Base-by-base conservation (phyloP, 2,797 vertebrate species). In the Amazona finschi region DNA sequence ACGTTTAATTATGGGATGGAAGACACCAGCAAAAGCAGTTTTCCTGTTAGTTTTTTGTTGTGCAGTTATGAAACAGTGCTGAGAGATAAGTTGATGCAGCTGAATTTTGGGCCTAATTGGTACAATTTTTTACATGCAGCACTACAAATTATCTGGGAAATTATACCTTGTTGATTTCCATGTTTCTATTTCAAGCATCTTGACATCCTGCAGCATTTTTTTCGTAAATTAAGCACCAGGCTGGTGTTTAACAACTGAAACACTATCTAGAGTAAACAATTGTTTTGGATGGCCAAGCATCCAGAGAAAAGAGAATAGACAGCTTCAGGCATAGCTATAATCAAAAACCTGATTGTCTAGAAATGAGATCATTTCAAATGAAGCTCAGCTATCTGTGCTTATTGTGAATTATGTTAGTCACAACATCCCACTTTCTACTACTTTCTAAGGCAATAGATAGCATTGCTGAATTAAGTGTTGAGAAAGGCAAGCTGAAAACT, bases 171-270 rank as follows among this genome's bases (percentile, higher is more conserved):
- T 39, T 84, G 69, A 46, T 73, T 88, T 92, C 69, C 18, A 22
- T 60, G n/a, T 39, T 85, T 39, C 19, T 36, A 4, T 81, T 89
- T 91, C 31, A 73, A 38, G 14, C 12, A 31, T 69, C 38, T 81
- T 91, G 25, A 55, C 19, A 38, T 85, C 46, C 74, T 83, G 70
- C 31, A 88, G 58, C 50, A 71, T 82, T 95, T 91, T 93, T 85
- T 19, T 93, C 49, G 71, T 76, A 87, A 81, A 92, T 85, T 89
- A 89, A 87, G 71, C 31, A 83, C n/a, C 25, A 92, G 20, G 57
- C 22, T 73, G 20, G 31, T 43, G 16, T 72, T 79, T 81, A 91
- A 41, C 27, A 30, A 50, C 2, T 39, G 58, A 87, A 92, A 69
- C 27, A 39, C 50, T 60, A 67, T 39, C 47, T 36, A 36, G 36